A percentile compares a stretch with the other conserved stretches of the same genome.
Evolutionary conservation across 2,888 invertebrate species (phyloP).

Genomic region (Drosophila kanekoi): DNA sequence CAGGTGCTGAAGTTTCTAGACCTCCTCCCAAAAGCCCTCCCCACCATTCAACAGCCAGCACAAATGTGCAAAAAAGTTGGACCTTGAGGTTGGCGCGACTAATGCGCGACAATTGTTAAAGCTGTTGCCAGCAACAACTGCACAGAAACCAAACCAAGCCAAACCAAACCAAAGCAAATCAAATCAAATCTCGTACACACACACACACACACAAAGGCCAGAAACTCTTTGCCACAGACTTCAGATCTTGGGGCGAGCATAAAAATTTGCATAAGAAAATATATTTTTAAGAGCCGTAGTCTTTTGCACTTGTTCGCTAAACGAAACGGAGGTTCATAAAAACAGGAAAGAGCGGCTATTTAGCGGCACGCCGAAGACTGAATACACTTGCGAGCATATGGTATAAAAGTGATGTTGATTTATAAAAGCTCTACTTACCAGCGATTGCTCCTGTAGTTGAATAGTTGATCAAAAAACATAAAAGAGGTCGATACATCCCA

Average conservation of each 20-base stretch:
- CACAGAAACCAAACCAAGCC: conserved; percentile 35
- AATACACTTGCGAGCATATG: too few species aligned
- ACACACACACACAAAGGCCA: conserved; percentile 11
- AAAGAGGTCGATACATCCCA: too few species aligned
- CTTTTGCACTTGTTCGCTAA: conserved; percentile 50
- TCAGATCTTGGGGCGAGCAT: conserved; percentile 40
- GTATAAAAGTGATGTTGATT: too few species aligned
- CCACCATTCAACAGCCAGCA: background rate
- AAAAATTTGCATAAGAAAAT: conserved; percentile 76
- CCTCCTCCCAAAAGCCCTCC: background rate
- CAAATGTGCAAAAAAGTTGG: conserved; percentile 44
- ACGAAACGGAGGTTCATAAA: conserved; percentile 18
- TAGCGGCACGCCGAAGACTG: too few species aligned
- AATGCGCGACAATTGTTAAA: conserved; percentile 61
- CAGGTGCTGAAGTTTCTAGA: conserved; percentile 22
- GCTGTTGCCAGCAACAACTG: conserved; percentile 29
- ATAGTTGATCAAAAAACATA: too few species aligned
- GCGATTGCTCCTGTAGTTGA: too few species aligned
- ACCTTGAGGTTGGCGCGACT: conserved; percentile 60
- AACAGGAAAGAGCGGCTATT: too few species aligned
- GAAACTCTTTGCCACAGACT: conserved; percentile 51
- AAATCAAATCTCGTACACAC: conserved; percentile 48
- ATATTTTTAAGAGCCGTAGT: conserved; percentile 39
- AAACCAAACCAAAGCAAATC: conserved; percentile 36
- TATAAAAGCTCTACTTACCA: too few species aligned